A percentile compares a stretch with the other conserved stretches of the same genome.
Evolutionary conservation across 2,113 vertebrate genomes (phyloP).

Genomic region (Hippocampus guttulatus): DNA sequence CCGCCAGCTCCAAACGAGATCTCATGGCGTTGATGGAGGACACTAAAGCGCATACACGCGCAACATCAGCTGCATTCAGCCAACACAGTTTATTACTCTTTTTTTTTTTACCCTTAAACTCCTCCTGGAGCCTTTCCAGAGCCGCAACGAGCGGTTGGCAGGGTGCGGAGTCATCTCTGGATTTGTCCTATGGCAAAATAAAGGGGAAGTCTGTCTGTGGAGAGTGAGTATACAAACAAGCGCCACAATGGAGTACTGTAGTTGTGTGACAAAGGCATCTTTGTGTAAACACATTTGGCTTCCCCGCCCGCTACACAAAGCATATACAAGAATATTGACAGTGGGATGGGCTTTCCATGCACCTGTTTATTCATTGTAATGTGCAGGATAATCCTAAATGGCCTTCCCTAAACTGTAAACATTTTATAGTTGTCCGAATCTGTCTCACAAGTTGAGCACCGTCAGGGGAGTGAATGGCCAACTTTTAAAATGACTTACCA

Average conservation of each 20-base stretch:
- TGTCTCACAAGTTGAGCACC: neutral
- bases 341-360: neutral
- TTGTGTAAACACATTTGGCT: constrained; percentile 35
- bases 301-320: neutral
- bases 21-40: constrained; percentile 66
- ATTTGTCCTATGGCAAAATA: constrained; percentile 59
- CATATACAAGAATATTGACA: constrained; percentile 15
- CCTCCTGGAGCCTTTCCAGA: constrained; percentile 74
- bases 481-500: constrained; percentile 61
- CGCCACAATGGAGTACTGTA: constrained; percentile 22
- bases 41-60: constrained; percentile 57
- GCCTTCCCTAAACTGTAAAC: too few relatives aligned
- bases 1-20: constrained; percentile 73
- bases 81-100: neutral
- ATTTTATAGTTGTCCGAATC: too few relatives aligned
- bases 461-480: neutral
- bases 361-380: neutral
- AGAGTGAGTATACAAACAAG: neutral
- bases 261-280: constrained; percentile 27
- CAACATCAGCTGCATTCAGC: neutral
- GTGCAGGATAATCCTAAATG: too few relatives aligned
- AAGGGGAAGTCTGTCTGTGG: constrained; percentile 3
- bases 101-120: constrained; percentile 69
- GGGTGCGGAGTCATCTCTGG: constrained; percentile 48
- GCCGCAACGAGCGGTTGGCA: constrained; percentile 60